Evolutionary conservation across 2,113 vertebrate species (phyloP).

Genomic region (Fulica atra): DNA sequence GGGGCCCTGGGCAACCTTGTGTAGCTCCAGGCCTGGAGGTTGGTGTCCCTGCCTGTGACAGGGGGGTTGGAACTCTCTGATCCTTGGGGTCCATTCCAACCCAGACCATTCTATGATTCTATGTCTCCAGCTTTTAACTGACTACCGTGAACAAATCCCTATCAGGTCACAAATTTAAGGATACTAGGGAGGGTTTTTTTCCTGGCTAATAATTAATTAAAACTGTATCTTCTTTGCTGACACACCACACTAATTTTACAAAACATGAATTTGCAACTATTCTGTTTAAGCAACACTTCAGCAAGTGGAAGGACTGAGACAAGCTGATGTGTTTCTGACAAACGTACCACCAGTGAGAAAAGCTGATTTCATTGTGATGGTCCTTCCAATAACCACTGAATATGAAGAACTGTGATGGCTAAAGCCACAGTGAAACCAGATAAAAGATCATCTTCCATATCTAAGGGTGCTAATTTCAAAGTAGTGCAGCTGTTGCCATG

Average conservation of each 20-base stretch:
- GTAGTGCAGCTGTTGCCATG: background rate
- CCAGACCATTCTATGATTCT: too few relatives aligned
- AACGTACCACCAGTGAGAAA: background rate
- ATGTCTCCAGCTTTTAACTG: background rate
- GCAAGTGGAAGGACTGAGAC: background rate
- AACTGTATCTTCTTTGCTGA: background rate
- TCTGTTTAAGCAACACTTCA: background rate
- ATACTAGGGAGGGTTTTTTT: background rate
- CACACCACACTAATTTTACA: background rate
- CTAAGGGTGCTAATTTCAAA: background rate
- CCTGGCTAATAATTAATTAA: background rate
- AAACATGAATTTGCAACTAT: background rate
- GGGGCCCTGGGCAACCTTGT: too few relatives aligned
- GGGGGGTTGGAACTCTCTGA: too few relatives aligned
- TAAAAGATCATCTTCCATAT: background rate
- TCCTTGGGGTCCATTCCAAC: too few relatives aligned
- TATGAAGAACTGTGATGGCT: background rate
- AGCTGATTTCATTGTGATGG: background rate
- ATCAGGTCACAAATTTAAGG: background rate
- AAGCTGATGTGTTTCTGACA: background rate
- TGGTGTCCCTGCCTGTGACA: too few relatives aligned
- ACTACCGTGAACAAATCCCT: background rate
- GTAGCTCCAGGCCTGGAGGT: too few relatives aligned
- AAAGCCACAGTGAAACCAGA: background rate
- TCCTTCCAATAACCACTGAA: background rate